Evolutionary conservation across 2,888 invertebrate genomes (phyloP).

Genomic region (Diadromus collaris): DNA sequence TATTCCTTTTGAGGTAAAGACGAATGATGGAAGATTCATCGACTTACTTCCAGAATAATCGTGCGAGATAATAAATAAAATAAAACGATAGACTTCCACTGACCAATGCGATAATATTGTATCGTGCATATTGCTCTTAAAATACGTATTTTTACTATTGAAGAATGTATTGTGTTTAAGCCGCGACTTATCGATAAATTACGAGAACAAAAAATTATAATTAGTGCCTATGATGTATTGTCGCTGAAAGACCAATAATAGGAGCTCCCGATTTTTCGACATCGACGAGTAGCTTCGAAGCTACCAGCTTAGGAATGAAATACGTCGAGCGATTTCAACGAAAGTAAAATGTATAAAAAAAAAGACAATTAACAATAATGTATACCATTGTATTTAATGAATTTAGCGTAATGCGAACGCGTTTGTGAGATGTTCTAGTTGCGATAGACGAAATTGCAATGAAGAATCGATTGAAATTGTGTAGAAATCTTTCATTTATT

Average conservation of each 20-base stretch:
- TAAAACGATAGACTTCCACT: slow-evolving; percentile 35
- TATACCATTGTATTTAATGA: not conserved
- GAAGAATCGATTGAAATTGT: slow-evolving; percentile 1
- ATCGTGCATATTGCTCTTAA: slow-evolving; percentile 30
- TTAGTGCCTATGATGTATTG: slow-evolving; percentile 54
- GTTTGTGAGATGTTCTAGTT: not conserved
- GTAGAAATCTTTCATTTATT: slow-evolving; percentile 41
- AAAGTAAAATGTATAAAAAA: slow-evolving; percentile 4
- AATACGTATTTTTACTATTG: slow-evolving; percentile 52
- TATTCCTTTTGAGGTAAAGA: not conserved
- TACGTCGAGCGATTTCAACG: slow-evolving; percentile 12
- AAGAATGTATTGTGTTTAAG: slow-evolving; percentile 30
- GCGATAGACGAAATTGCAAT: not conserved
- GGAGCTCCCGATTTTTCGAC: slow-evolving; percentile 7
- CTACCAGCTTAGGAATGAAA: not conserved
- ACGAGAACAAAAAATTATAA: slow-evolving; percentile 37
- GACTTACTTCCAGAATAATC: slow-evolving; percentile 25
- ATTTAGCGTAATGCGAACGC: not conserved
- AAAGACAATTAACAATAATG: slow-evolving; percentile 2
- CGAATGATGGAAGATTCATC: slow-evolving; percentile 9
- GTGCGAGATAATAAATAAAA: slow-evolving; percentile 54
- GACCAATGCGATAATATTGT: slow-evolving; percentile 24
- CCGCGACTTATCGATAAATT: slow-evolving; percentile 32
- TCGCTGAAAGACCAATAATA: not conserved
- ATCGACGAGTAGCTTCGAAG: no score